phyloP scores from a whole-genome alignment of 2,797 vertebrate species.

The Sebastes variabilis region DNA sequence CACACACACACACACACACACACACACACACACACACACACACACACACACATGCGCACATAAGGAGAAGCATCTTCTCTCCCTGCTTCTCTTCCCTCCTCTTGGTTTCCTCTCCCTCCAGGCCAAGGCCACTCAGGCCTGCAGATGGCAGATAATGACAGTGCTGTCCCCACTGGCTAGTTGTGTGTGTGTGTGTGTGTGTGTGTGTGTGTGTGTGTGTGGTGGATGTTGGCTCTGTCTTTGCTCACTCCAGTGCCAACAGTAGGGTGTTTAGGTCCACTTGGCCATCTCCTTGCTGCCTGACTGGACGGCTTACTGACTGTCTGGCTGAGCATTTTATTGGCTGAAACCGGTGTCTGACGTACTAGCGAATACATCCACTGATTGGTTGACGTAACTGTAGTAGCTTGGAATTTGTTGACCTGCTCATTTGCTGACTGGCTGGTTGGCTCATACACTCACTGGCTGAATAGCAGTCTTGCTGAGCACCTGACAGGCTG shows the following conservation, averaged over 20 bases:
- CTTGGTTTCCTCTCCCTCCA: constrained; percentile 56
- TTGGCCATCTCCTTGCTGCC: constrained; percentile 41
- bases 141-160: constrained; percentile 82
- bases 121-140: constrained; percentile 68
- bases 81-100: constrained; percentile 37
- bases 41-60: constrained; percentile 9
- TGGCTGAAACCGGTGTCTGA: not conserved
- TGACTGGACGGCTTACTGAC: constrained; percentile 12
- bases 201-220: constrained; percentile 15
- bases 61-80: constrained; percentile 29
- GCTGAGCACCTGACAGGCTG: not conserved
- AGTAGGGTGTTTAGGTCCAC: constrained; percentile 38
- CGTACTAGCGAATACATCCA: not conserved
- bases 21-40: not conserved
- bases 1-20: constrained; percentile 14
- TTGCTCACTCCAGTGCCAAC: constrained; percentile 24
- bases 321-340: not conserved
- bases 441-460: not conserved
- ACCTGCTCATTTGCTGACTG: constrained; percentile 2
- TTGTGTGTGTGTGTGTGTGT: constrained; percentile 17
- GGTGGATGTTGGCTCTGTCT: constrained; percentile 7
- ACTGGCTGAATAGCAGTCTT: not conserved
- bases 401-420: not conserved
- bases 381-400: not conserved
- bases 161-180: constrained; percentile 68